Conservation (phyloP, 2,888 invertebrate genomes). For the Mimas tiliae region DNA sequence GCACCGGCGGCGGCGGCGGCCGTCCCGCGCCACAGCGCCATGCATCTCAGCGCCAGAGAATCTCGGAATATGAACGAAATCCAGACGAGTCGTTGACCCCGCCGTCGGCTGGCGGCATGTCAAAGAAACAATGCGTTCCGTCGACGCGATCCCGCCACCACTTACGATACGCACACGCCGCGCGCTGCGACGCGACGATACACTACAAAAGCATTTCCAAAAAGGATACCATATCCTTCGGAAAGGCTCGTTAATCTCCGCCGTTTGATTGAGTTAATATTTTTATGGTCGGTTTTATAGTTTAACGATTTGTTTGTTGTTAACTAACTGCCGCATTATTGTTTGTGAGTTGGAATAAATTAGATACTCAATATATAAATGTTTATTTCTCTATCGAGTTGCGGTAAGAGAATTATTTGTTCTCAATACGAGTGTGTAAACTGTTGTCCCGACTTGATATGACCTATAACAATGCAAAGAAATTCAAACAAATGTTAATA, state of each 20-base stretch:
- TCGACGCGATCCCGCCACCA: conserved; percentile 44
- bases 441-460: background rate
- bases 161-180: conserved; percentile 41
- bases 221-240: conserved; percentile 22
- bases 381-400: conserved; percentile 9
- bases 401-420: background rate
- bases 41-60: conserved; percentile 44
- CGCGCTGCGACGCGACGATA: background rate
- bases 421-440: background rate
- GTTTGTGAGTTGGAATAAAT: conserved; percentile 8
- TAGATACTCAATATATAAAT: background rate
- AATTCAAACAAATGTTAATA: background rate
- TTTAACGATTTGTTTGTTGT: conserved; percentile 39
- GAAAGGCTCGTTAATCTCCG: conserved; percentile 36
- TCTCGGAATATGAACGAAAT: conserved; percentile 77
- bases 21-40: conserved; percentile 41
- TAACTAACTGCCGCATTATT: conserved; percentile 27
- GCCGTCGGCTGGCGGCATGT: conserved; percentile 65
- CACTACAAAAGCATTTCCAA: background rate
- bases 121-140: conserved; percentile 78
- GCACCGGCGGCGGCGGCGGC: conserved; percentile 42
- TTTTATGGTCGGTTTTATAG: conserved; percentile 48
- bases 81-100: conserved; percentile 80
- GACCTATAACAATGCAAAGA: background rate
- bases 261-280: conserved; percentile 44